phyloP scores from a whole-genome alignment of 2,888 invertebrate species.

The Tipula confusa region DNA sequence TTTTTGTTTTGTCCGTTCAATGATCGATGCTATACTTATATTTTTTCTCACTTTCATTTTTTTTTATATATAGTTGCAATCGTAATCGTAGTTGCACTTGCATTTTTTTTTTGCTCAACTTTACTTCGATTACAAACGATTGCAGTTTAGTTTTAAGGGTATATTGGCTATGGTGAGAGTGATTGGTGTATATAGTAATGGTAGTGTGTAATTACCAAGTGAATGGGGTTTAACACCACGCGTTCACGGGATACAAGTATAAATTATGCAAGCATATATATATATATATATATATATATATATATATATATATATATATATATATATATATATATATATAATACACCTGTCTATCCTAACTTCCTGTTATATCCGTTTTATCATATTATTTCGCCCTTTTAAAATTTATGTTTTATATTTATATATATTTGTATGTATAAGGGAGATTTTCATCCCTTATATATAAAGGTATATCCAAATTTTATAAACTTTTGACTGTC shows the following conservation, averaged over 20 bases:
- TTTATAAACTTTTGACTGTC: neutral
- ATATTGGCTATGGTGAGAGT: no score
- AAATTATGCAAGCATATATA: neutral
- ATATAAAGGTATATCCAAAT: neutral
- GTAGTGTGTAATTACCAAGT: neutral
- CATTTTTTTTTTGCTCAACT: neutral
- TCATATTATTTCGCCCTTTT: neutral
- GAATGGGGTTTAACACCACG: neutral
- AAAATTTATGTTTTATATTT: neutral
- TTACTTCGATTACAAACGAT: neutral
- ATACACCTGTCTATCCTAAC: conserved; percentile 28
- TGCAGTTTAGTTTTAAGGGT: neutral
- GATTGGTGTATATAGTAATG: no score
- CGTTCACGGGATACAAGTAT: neutral
- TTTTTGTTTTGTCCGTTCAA: conserved; percentile 26
- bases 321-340: neutral
- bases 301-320: neutral
- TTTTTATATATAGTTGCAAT: neutral
- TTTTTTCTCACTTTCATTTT: conserved; percentile 29
- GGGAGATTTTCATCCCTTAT: conserved; percentile 7
- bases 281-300: neutral
- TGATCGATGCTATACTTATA: conserved; percentile 9
- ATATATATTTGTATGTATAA: neutral
- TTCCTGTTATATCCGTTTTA: conserved; percentile 25
- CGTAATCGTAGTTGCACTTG: neutral